A percentile compares a stretch with the other conserved stretches of the same genome.
phyloP scores from a whole-genome alignment of 2,888 invertebrate species.

The Branchipolynoe longqiensis region DNA sequence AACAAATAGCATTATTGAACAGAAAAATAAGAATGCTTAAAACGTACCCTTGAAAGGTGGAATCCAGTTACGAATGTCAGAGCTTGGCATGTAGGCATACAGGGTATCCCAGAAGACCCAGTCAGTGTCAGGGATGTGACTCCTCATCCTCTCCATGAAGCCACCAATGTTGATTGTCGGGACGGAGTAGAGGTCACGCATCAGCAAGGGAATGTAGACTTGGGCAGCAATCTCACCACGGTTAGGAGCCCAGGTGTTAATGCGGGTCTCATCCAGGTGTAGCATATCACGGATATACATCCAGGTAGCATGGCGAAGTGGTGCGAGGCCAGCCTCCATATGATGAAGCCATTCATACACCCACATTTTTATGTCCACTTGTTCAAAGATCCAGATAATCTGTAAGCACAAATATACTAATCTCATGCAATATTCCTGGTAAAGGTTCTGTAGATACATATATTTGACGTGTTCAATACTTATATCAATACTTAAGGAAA shows the following conservation, averaged over 20 bases:
- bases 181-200: constrained; percentile 61
- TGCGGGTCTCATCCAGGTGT: constrained; percentile 73
- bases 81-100: constrained; percentile 87
- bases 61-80: constrained; percentile 89
- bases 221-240: constrained; percentile 75
- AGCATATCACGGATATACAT: constrained; percentile 71
- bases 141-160: constrained; percentile 16
- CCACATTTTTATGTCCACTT: constrained; percentile 71
- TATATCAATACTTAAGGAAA: too few relatives aligned
- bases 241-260: constrained; percentile 76
- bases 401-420: too few relatives aligned
- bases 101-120: constrained; percentile 88
- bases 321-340: constrained; percentile 65
- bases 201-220: constrained; percentile 62
- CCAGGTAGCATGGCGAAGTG: constrained; percentile 42
- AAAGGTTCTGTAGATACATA: too few relatives aligned
- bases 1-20: too few relatives aligned
- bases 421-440: too few relatives aligned
- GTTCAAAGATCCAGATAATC: constrained; percentile 72
- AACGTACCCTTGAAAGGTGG: constrained; percentile 92
- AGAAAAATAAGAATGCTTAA: too few relatives aligned
- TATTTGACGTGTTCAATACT: too few relatives aligned
- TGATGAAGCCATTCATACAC: constrained; percentile 65
- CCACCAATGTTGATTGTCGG: constrained; percentile 59
- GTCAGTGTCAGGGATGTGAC: constrained; percentile 59